Evolutionary conservation across 2,113 vertebrate genomes (phyloP).

Genomic region (Strigops habroptila): DNA sequence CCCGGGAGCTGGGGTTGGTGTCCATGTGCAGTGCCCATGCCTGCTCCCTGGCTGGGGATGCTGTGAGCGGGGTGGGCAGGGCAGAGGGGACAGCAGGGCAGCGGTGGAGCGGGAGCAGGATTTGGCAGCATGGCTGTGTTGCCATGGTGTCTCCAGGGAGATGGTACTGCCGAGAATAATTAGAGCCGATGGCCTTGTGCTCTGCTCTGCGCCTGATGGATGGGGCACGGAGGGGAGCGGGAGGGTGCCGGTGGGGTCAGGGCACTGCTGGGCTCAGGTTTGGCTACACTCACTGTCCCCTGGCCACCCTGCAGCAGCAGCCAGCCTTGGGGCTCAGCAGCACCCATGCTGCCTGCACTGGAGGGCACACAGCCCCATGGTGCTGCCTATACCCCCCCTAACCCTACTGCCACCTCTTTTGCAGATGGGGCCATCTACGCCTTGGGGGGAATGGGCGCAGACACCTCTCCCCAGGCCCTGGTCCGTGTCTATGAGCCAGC

Average conservation of each 20-base stretch:
- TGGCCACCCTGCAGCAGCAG: accelerated
- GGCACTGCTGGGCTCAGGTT: background rate
- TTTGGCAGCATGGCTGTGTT: constrained; percentile 78
- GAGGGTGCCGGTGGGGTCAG: background rate
- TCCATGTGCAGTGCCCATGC: background rate
- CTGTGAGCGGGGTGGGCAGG: background rate
- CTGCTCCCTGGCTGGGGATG: background rate
- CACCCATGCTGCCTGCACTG: accelerated
- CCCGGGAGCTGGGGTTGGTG: background rate
- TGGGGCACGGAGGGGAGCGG: background rate
- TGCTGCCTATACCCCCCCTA: background rate
- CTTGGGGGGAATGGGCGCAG: constrained; percentile 90
- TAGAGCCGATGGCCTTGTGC: constrained; percentile 74
- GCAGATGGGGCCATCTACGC: constrained; percentile 91
- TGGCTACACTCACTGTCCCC: accelerated
- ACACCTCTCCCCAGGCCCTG: constrained; percentile 90
- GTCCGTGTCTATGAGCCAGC: constrained; percentile 88
- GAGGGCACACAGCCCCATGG: accelerated
- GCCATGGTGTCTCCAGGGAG: constrained; percentile 92
- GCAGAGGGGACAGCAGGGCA: background rate
- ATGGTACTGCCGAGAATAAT: constrained; percentile 81
- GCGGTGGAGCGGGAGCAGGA: background rate
- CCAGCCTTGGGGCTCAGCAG: accelerated
- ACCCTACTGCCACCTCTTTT: background rate
- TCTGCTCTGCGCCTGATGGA: constrained; percentile 25